Conservation (phyloP, 2,113 vertebrate species). For the Oreocharis arfaki region DNA sequence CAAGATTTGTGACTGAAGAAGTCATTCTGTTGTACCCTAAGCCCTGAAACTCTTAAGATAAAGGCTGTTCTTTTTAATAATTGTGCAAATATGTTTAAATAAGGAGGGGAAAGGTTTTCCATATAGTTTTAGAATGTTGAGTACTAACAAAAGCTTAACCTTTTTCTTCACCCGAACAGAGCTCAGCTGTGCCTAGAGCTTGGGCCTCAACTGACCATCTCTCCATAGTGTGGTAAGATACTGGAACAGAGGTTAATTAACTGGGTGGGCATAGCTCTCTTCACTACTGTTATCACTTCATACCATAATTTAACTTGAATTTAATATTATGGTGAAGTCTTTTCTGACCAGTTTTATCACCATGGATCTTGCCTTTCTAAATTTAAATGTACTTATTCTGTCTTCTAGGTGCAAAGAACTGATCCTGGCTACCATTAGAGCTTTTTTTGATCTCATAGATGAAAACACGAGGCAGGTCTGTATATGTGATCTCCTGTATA, state of each 20-base stretch:
- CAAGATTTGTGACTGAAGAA: not conserved
- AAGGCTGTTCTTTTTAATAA: not conserved
- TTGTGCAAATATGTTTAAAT: not conserved
- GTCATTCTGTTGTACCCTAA: not conserved
- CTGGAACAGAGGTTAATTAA: not conserved
- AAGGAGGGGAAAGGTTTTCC: not conserved
- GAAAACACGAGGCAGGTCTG: slow-evolving; percentile 89
- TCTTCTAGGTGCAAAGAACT: slow-evolving; percentile 92
- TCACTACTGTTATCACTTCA: not conserved
- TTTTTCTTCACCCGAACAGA: slow-evolving; percentile 67
- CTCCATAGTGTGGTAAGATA: slow-evolving; percentile 92
- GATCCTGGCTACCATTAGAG: slow-evolving; percentile 87
- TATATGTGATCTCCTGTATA: not conserved
- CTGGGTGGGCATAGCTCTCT: not conserved
- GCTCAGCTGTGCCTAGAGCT: slow-evolving; percentile 88
- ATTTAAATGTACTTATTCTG: not conserved
- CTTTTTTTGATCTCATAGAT: slow-evolving; percentile 93
- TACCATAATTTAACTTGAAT: not conserved
- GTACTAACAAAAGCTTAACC: not conserved
- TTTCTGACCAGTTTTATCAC: not conserved
- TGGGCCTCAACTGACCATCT: slow-evolving; percentile 97
- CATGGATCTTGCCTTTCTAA: not conserved
- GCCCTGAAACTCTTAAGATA: not conserved
- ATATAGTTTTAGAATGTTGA: not conserved
- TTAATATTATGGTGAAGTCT: not conserved